Evolutionary conservation across 2,113 vertebrate genomes (phyloP).

Genomic region (Vidua macroura): DNA sequence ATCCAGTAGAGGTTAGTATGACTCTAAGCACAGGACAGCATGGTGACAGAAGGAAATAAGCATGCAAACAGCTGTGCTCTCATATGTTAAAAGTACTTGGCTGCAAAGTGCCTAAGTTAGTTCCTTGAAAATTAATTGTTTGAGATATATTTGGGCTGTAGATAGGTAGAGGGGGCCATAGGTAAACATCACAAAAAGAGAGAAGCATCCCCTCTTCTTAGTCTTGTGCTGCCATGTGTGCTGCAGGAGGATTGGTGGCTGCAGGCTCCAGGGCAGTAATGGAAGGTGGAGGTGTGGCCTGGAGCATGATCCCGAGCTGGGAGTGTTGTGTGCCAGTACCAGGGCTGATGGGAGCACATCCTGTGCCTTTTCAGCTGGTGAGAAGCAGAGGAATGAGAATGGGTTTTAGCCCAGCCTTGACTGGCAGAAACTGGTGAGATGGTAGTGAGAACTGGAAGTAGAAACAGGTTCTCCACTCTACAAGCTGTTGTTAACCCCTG

Average conservation of each 20-base stretch:
- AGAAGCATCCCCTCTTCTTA: not conserved
- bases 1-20: not conserved
- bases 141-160: not conserved
- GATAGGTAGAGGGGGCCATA: not conserved
- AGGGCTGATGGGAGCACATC: fast-evolving
- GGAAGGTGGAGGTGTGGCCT: not conserved
- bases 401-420: not conserved
- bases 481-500: not conserved
- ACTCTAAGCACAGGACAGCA: not conserved
- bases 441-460: not conserved
- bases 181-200: not conserved
- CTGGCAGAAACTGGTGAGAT: not conserved
- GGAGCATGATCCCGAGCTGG: fast-evolving
- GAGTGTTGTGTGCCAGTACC: fast-evolving
- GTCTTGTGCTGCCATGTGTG: fast-evolving
- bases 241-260: not conserved
- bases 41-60: not conserved
- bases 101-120: not conserved
- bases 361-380: not conserved
- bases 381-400: not conserved
- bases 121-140: not conserved
- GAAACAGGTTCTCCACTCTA: not conserved
- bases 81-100: not conserved
- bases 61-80: not conserved
- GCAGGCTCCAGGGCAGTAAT: not conserved